Evolutionary conservation across 2,113 vertebrate genomes (phyloP), one percentile per base, ranked within the genome.

Genomic region (Harpagus bidentatus): DNA sequence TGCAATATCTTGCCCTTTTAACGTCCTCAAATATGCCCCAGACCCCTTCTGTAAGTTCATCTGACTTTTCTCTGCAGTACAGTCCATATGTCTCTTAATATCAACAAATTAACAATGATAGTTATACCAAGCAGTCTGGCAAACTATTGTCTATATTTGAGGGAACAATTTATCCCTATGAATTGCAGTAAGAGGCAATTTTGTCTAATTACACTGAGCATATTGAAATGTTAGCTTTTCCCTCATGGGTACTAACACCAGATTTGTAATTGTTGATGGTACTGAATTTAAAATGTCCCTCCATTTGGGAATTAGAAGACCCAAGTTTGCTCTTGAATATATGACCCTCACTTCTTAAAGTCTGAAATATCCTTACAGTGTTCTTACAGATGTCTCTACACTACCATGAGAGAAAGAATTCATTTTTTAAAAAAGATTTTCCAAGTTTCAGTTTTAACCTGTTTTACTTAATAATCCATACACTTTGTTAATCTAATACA

Each of bases 201-300:
- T 93, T 95, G 45, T 63, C 80, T 97, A 95, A 97, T 97, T 97
- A 84, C 82, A 93, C 34, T 72, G 86, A 96, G 76, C 20, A 3
- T 83, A 92, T 93, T 90, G 89, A 97, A 97, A 96, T 92, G 93
- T 55, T 97, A 93, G 77, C 45, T 84, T 93, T 95, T 95, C 89
- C 80, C 95, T 81, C 38, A 47, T 88, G 93, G 50, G 28, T 81
- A 38, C 48, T 97, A 88, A 47, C 19, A 89, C 18, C 62, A 96
- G 63, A 93, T 87, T 90, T 87, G 34, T 42, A 94, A 83, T 82
- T 73, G 81, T 71, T 95, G 47, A 59, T 89, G 36, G 34, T 70
- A 71, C 20, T 50, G 77, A 89, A 92, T 91, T 58, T 67, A 86
- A 96, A 97, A 96, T 95, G 83, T 92, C 70, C 65, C 40, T 94